Evolutionary conservation across 2,888 invertebrate species (phyloP), one percentile per base, ranked within the genome.

Genomic region (Trachelus tabidus): DNA sequence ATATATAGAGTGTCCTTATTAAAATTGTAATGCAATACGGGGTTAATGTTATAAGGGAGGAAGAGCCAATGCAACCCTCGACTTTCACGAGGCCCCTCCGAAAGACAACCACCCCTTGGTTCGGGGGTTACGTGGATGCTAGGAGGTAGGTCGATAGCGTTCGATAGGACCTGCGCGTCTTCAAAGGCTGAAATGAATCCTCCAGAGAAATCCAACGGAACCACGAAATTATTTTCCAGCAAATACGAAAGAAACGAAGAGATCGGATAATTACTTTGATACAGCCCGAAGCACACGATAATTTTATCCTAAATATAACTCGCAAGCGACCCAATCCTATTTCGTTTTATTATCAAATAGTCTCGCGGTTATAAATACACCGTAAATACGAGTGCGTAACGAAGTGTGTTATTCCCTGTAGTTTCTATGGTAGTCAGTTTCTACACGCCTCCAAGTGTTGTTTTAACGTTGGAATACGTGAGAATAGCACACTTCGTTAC

Each of bases 21-120:
- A 89, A 89, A 89, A 90, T 89, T 89, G 90, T 90, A 90, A 90
- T 90, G 89, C 89, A 90, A 90, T 90, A 89, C 86, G 87, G 89
- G 85, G 89, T 89, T 89, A 87, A 85, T 83, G 6, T 34, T 34
- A 85, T 83, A 82, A 71, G 34, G 71, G 71, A 35, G 11, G 12
- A 35, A 3, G 1, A 12, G 71, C 12, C 9, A 12, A 12, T 33
- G 34, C 34, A 71, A 56, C 56, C 56, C 56, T 56, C 56, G 56
- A 56, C 23, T 56, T 56, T 23, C 56, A 56, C 23, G 56, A 83
- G 85, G 81, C 80, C 80, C 81, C 81, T 77, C 82, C 81, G 84
- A 84, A 84, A 85, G 83, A 84, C 85, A 84, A 85, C 84, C 85
- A 82, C 83, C 85, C 85, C 85, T 84, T 84, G 6, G 9, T 56